These are phyloP conservation scores for Hipparchia sbordonii DNA, from an alignment of 2,888 invertebrate species.

Conservation along the genomic window DNA sequence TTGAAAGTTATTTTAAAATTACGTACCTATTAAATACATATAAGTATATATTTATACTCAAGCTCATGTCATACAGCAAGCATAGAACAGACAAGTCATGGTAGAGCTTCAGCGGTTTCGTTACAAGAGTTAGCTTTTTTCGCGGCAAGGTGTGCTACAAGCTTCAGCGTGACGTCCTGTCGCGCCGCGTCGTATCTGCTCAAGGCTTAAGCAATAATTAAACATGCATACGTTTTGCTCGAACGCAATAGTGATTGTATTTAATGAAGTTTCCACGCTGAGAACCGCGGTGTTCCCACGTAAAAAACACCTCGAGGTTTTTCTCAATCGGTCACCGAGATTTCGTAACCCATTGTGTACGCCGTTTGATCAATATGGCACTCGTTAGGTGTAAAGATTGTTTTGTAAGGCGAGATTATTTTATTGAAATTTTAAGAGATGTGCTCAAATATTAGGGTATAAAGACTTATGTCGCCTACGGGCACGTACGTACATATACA, in stretches of 20 bases:
- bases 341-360: conserved; percentile 72
- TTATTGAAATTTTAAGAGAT: not conserved
- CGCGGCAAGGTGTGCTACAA: not conserved
- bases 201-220: conserved; percentile 29
- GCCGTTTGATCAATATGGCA: conserved; percentile 52
- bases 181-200: not conserved
- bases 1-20: too few relatives aligned
- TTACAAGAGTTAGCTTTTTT: too few relatives aligned
- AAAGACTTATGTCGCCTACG: too few relatives aligned
- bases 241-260: conserved; percentile 35
- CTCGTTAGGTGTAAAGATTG: not conserved
- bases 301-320: conserved; percentile 60
- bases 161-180: not conserved
- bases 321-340: conserved; percentile 68
- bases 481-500: too few relatives aligned
- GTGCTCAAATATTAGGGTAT: too few relatives aligned
- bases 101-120: too few relatives aligned
- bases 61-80: too few relatives aligned
- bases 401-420: not conserved
- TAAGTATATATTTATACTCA: too few relatives aligned
- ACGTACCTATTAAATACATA: too few relatives aligned
- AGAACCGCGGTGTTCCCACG: conserved; percentile 60
- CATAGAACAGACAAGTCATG: too few relatives aligned
- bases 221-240: conserved; percentile 35
- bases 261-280: conserved; percentile 44